Evolutionary conservation across 2,888 invertebrate species (phyloP).

Genomic region (Sarcophaga caerulescens): DNA sequence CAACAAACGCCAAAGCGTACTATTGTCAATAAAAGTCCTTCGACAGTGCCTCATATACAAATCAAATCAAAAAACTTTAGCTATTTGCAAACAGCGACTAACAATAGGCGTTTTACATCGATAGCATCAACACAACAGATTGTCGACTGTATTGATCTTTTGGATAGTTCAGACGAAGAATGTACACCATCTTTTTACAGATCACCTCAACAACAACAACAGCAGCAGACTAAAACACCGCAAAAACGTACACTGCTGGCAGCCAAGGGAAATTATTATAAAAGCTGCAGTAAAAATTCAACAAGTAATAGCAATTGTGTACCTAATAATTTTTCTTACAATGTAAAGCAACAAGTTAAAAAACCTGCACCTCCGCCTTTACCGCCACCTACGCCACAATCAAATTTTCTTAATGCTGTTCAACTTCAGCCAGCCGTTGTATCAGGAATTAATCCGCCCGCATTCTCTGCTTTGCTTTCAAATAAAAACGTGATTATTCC

Average conservation of each 20-base stretch:
- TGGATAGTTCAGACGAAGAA: slow-evolving; percentile 71
- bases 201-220: background rate
- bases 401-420: slow-evolving; percentile 73
- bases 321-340: slow-evolving; percentile 41
- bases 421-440: slow-evolving; percentile 70
- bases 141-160: slow-evolving; percentile 69
- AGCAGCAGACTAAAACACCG: slow-evolving; percentile 33
- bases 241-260: slow-evolving; percentile 64
- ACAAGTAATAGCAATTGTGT: background rate
- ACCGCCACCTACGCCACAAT: slow-evolving; percentile 71
- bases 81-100: slow-evolving; percentile 48
- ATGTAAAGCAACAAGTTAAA: slow-evolving; percentile 51
- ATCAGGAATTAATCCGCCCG: slow-evolving; percentile 68
- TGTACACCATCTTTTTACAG: background rate
- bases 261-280: slow-evolving; percentile 52
- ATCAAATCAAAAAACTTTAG: slow-evolving; percentile 52
- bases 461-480: slow-evolving; percentile 71
- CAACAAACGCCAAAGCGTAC: slow-evolving; percentile 38
- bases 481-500: slow-evolving; percentile 74
- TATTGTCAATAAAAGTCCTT: slow-evolving; percentile 1
- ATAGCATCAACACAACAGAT: slow-evolving; percentile 27
- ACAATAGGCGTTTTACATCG: slow-evolving; percentile 1
- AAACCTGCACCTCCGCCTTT: slow-evolving; percentile 51
- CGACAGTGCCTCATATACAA: slow-evolving; percentile 43
- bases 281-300: slow-evolving; percentile 45